Base-by-base conservation (phyloP, 2,888 invertebrate species). In the Bombylius discolor region DNA sequence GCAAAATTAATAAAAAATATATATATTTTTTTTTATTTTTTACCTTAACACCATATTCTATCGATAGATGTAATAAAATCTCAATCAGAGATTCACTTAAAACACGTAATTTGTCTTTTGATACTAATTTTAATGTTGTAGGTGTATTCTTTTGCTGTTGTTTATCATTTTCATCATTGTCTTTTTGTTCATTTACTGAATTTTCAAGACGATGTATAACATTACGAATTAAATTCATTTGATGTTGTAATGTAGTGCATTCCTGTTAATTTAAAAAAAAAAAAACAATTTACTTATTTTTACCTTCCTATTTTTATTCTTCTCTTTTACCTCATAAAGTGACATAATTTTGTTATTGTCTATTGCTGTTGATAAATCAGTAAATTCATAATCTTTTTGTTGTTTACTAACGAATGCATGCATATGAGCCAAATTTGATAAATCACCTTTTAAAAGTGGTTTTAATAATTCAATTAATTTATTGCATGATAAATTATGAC, bases 201-300 rank as follows among this genome's bases (percentile, higher is more conserved):
- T 80, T 78, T 69, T 88, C 88, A 39, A 94, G 76, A 56, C 89
- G 81, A 58, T 80, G 78, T 71, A 91, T 80, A 31, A 89, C 85
- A 66, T 83, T 84, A 53, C 82, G 79, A 46, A 93, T 87, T 0
- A 89, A 82, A 71, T 94, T 95, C 55, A 93, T 73, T 72, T 95
- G 94, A 61, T 89, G 86, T 73, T 95, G 95, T 51, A 93, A 81
- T 63, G 87, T 85, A 64, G 91, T 81, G 67, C 93, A 92, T 74
- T 93, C 92, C 80, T 87, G 71, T 65, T 9, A 39, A 39, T 39
- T 39, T 39, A 39, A 39, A 9, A 7, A 7, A 39, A 11, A 39
- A 39, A 39, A 2, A 39, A 39, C 4, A 11, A 39, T 39, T 39
- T 11, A 39, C 1, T 9, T 39, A 11, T 11, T 39, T 39, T 11